Base-by-base conservation (phyloP, 2,888 invertebrate species). In the Hylaea fasciaria region DNA sequence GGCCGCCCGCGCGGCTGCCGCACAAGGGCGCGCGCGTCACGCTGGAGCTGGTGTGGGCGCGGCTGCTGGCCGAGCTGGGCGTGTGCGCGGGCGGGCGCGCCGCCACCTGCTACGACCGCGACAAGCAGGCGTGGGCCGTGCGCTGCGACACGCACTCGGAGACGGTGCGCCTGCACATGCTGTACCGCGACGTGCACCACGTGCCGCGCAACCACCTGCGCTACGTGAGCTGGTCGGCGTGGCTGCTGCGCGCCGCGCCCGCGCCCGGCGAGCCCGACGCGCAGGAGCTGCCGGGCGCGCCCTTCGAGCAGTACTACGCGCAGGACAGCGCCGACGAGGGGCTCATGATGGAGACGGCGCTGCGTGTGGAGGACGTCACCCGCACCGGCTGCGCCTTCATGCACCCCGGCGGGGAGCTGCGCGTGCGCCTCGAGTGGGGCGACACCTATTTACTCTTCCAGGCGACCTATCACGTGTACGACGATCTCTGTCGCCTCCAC, bases 391-490 rank as follows among this genome's bases (percentile, higher is more conserved):
- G 95, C 82, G 93, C 95, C 46, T 96, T 94, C 80, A 83, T 96
- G 71, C 95, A 95, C 66, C 94, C 95, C 60, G 95, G 95, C 66
- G 95, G 95, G 49, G 95, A 95, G 72, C 90, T 97, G 50, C 93
- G 95, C 14, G 94, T 97, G 22, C 95, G 96, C 69, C 93, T 97
- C 50, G 96, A 97, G 79, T 97, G 96, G 96, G 94, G 95, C 74
- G 96, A 96, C 82, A 95, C 96, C 52, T 95, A 96, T 77, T 91
- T 96, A 57, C 94, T 97, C 59, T 96, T 96, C 83, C 95, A 96
- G 83, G 95, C 96, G 63, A 95, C 95, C 63, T 97, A 97, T 85
- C 96, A 96, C 87, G 95, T 95, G 78, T 96, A 96, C 82, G 97
- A 97, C 82, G 96, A 97, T 85, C 95, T 96, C 45, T 95, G 95